Conservation (phyloP, 92 coral and sea anemone genomes). For the Paramuricea clavata region DNA sequence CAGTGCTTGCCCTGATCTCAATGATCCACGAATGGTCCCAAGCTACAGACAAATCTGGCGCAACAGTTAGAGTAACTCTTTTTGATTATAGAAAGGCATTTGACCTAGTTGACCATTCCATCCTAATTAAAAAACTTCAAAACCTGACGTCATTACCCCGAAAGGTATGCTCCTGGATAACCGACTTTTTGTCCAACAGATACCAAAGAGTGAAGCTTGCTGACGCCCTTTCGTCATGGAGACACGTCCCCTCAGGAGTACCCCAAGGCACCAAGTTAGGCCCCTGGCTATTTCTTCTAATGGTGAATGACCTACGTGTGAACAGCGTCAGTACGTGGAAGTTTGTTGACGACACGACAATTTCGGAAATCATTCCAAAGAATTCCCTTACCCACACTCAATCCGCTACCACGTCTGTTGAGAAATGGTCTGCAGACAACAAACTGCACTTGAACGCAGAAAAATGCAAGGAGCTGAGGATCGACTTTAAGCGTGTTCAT, state of each 20-base stretch:
- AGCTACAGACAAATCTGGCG: conserved; percentile 8
- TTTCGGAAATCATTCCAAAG: too few species aligned
- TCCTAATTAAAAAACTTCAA: background rate
- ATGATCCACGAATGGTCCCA: conserved; percentile 23
- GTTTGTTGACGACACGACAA: conserved; percentile 8
- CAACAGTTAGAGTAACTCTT: background rate
- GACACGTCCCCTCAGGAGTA: background rate
- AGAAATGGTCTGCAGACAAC: too few species aligned
- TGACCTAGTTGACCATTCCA: conserved; percentile 14
- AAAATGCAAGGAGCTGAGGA: too few species aligned
- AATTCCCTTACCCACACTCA: too few species aligned
- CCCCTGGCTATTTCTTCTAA: background rate
- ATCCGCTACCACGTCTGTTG: too few species aligned
- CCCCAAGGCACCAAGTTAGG: background rate
- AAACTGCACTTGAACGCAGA: too few species aligned
- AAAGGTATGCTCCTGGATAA: background rate
- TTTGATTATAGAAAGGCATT: conserved; percentile 26
- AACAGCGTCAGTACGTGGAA: background rate
- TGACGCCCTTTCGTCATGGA: background rate
- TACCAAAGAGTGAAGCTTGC: conserved; percentile 11
- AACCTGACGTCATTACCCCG: background rate
- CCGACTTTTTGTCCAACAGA: conserved; percentile 3
- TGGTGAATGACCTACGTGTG: background rate
- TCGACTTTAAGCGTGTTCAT: too few species aligned
- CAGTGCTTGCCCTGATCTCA: conserved; percentile 13